phyloP scores from a whole-genome alignment of 2,113 vertebrate genomes.

The Numenius arquata region DNA sequence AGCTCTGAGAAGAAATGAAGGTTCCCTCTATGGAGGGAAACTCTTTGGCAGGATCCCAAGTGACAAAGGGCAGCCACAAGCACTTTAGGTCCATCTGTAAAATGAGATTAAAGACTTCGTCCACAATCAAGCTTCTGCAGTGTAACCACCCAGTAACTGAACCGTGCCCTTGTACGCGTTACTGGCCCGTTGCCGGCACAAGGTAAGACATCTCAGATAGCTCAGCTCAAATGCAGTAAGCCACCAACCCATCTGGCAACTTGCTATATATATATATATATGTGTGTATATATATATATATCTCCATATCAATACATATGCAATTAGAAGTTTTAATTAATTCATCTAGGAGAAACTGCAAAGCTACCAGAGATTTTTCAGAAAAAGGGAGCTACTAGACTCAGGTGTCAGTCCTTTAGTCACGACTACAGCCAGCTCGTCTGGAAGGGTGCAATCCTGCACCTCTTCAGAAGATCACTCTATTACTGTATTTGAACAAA shows the following conservation, averaged over 20 bases:
- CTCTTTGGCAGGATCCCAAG: not conserved
- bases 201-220: not conserved
- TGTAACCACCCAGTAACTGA: not conserved
- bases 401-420: not conserved
- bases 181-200: not conserved
- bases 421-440: not conserved
- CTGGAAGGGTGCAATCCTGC: not conserved
- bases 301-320: fast-evolving
- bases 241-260: not conserved
- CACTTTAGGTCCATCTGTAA: not conserved
- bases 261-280: not conserved
- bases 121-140: not conserved
- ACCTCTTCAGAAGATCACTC: not conserved
- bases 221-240: not conserved
- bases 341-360: not conserved
- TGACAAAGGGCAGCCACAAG: not conserved
- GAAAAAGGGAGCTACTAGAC: not conserved
- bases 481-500: not conserved
- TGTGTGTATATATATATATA: not conserved
- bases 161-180: fast-evolving
- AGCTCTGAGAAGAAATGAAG: not conserved
- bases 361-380: not conserved
- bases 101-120: not conserved
- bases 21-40: not conserved
- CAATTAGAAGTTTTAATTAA: not conserved